Evolutionary conservation across 64 coral and sea anemone genomes (phyloP).

Genomic region (Montipora sp.): DNA sequence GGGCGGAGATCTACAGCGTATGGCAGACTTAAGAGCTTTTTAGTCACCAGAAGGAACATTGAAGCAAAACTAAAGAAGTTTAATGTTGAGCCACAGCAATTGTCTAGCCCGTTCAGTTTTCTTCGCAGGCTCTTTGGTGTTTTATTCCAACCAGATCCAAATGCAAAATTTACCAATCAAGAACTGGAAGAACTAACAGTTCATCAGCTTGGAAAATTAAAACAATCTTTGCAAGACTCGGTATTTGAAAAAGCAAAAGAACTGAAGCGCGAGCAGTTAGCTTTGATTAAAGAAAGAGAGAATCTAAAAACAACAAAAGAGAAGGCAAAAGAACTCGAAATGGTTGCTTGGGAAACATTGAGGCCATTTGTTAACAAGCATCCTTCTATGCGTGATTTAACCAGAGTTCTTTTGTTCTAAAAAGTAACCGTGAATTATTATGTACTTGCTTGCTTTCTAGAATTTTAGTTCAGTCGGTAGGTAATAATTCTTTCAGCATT

Average conservation of each 20-base stretch:
- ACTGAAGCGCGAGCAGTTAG: neutral
- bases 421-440: no score
- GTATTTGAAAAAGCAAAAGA: slow-evolving; percentile 14
- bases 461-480: no score
- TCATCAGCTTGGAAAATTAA: neutral
- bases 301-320: neutral
- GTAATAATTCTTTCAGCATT: no score
- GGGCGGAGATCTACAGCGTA: neutral
- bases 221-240: neutral
- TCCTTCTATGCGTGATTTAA: slow-evolving; percentile 27
- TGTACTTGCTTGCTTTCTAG: no score
- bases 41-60: neutral
- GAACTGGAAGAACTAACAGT: slow-evolving; percentile 21
- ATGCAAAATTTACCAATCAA: neutral
- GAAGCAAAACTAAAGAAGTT: slow-evolving; percentile 29
- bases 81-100: neutral
- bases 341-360: slow-evolving; percentile 1
- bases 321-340: slow-evolving; percentile 26
- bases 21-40: neutral
- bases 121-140: slow-evolving; percentile 19
- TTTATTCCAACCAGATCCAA: slow-evolving; percentile 5
- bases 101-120: neutral
- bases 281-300: neutral
- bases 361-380: slow-evolving; percentile 1
- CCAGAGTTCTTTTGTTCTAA: slow-evolving; percentile 41